Evolutionary conservation across 2,888 invertebrate genomes (phyloP).

Genomic region (Drosophila barbarae): DNA sequence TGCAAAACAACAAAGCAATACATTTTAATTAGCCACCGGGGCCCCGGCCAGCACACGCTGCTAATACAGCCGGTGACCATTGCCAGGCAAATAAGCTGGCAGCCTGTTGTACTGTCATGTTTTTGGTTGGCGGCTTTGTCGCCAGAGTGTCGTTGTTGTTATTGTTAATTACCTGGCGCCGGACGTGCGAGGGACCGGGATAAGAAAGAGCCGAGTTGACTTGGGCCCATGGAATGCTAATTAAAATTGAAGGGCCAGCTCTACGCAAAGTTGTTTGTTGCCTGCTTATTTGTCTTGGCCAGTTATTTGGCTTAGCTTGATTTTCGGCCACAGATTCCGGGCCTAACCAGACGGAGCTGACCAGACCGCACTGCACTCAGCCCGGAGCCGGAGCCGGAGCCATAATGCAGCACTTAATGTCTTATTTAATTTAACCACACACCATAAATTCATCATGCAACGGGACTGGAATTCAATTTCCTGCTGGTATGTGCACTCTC

Average conservation of each 20-base stretch:
- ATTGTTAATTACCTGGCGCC: conserved; percentile 51
- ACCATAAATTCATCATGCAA: conserved; percentile 40
- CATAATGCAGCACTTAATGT: conserved; percentile 42
- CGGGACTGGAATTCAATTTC: conserved; percentile 47
- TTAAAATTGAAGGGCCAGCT: conserved; percentile 32
- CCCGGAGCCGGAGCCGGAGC: conserved; percentile 1
- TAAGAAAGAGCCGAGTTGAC: conserved; percentile 10
- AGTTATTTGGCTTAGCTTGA: conserved; percentile 34
- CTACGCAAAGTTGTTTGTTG: background rate
- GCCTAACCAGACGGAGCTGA: conserved; percentile 14
- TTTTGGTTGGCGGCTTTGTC: conserved; percentile 38
- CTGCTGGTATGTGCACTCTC: conserved; percentile 29
- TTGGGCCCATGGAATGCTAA: conserved; percentile 30
- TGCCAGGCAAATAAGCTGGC: conserved; percentile 47
- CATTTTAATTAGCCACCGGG: conserved; percentile 61
- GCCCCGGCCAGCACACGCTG: background rate
- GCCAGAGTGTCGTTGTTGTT: conserved; percentile 49
- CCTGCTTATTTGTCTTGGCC: conserved; percentile 31
- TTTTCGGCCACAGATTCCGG: conserved; percentile 26
- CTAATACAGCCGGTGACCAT: conserved; percentile 47
- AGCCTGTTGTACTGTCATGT: conserved; percentile 42
- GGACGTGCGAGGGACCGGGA: conserved; percentile 30
- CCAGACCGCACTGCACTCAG: conserved; percentile 33
- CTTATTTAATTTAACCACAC: conserved; percentile 45
- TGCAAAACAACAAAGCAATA: conserved; percentile 43